A percentile compares a stretch with the other conserved stretches of the same genome.
Conservation (phyloP, 1,140 invertebrate species). For the Drosophila pallidifrons region DNA sequence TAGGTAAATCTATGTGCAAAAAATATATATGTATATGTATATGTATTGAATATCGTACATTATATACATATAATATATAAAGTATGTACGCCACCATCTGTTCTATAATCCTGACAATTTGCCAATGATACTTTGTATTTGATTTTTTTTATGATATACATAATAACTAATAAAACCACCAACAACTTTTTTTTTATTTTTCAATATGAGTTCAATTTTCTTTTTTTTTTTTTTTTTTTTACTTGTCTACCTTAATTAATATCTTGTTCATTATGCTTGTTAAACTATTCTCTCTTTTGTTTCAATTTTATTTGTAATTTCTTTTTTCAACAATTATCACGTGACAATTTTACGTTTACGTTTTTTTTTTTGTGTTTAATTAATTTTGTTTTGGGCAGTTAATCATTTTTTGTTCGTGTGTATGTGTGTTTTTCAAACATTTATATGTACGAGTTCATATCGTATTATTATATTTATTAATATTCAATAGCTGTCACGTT, state of each 20-base stretch:
- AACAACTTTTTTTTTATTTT: slow-evolving; percentile 64
- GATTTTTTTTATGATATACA: slow-evolving; percentile 42
- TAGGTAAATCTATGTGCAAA: slow-evolving; percentile 82
- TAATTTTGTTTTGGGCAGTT: slow-evolving; percentile 77
- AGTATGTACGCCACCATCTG: slow-evolving; percentile 34
- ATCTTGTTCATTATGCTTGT: slow-evolving; percentile 67
- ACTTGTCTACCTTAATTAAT: slow-evolving; percentile 77
- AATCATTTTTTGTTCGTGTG: slow-evolving; percentile 40
- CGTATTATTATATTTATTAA: slow-evolving; percentile 68
- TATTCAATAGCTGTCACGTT: slow-evolving; percentile 68
- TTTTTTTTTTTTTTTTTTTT: slow-evolving; percentile 34
- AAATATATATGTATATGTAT: slow-evolving; percentile 64
- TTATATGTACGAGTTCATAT: slow-evolving; percentile 71
- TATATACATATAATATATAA: slow-evolving; percentile 73
- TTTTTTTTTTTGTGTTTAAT: slow-evolving; percentile 59
- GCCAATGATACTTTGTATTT: slow-evolving; percentile 70
- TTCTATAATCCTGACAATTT: slow-evolving; percentile 67
- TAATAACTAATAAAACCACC: slow-evolving; percentile 79
- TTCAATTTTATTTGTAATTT: slow-evolving; percentile 19
- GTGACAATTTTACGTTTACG: slow-evolving; percentile 69
- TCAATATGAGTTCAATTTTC: slow-evolving; percentile 45
- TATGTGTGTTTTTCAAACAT: slow-evolving; percentile 73
- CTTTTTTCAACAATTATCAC: slow-evolving; percentile 77
- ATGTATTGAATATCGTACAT: slow-evolving; percentile 79
- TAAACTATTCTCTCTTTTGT: slow-evolving; percentile 48